Conservation (phyloP, 2,113 vertebrate genomes). For the Engraulis encrasicolus region DNA sequence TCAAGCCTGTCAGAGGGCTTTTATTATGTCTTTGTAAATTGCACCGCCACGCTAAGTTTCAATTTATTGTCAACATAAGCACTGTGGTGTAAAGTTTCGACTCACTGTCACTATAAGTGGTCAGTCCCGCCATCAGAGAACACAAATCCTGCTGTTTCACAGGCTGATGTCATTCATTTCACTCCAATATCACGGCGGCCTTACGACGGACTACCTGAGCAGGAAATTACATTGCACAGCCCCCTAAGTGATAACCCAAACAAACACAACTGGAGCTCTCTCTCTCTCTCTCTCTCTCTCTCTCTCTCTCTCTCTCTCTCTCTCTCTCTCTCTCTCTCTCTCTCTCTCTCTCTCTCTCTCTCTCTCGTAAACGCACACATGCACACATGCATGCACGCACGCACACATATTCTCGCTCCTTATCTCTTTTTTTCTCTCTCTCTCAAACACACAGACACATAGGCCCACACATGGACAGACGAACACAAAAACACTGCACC, state of each 20-base stretch:
- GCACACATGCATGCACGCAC: too few relatives aligned
- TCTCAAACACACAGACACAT: too few relatives aligned
- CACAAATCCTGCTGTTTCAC: constrained; percentile 37
- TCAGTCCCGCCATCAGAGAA: constrained; percentile 48
- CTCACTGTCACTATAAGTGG: constrained; percentile 59
- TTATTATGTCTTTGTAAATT: constrained; percentile 65
- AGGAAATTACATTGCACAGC: background rate
- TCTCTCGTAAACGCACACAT: background rate
- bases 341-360: background rate
- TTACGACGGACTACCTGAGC: background rate
- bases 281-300: constrained; percentile 25
- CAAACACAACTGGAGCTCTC: too few relatives aligned
- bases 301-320: constrained; percentile 50
- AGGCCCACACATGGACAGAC: too few relatives aligned
- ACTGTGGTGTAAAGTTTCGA: constrained; percentile 9
- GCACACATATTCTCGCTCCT: too few relatives aligned
- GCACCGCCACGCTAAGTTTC: constrained; percentile 66
- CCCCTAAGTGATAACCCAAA: background rate
- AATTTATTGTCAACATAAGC: constrained; percentile 39
- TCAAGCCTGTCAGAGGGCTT: constrained; percentile 50
- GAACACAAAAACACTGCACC: too few relatives aligned
- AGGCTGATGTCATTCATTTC: constrained; percentile 44
- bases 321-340: constrained; percentile 33
- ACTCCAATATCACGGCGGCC: background rate
- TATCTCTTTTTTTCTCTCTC: too few relatives aligned